Percentiles rank a stretch among this genome's conserved stretches.
Conservation (phyloP, 2,113 vertebrate species). For the Laterallus jamaicensis region DNA sequence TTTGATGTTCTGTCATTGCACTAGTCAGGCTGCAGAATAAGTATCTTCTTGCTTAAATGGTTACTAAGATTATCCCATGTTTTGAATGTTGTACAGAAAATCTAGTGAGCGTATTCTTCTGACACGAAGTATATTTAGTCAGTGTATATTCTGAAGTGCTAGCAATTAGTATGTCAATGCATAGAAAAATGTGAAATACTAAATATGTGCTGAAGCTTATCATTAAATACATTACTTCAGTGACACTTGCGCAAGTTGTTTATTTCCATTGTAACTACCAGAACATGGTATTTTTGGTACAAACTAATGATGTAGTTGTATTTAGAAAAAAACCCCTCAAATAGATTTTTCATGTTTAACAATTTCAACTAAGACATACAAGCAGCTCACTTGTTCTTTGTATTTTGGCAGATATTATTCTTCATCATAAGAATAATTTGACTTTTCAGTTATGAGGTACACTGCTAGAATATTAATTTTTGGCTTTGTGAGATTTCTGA, state of each 20-base stretch:
- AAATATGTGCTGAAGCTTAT: background rate
- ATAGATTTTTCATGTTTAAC: background rate
- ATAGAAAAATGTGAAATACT: slow-evolving; percentile 7
- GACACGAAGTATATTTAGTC: background rate
- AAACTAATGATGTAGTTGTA: background rate
- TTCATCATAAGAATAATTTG: background rate
- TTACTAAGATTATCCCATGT: background rate
- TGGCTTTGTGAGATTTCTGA: background rate
- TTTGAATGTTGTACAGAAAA: background rate
- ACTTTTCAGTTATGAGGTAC: background rate
- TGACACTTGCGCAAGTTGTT: background rate
- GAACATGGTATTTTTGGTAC: background rate
- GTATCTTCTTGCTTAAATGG: background rate
- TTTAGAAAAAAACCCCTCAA: background rate
- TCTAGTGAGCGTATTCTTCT: background rate
- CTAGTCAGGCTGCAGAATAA: background rate
- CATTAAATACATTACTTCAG: slow-evolving; percentile 25
- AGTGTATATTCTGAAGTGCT: background rate
- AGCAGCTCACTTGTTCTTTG: background rate
- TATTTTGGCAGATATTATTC: background rate
- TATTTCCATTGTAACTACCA: background rate
- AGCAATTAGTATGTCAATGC: slow-evolving; percentile 1
- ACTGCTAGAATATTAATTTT: background rate
- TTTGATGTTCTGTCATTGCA: background rate
- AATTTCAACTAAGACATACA: background rate